A percentile compares a stretch with the other conserved stretches of the same genome.
Conservation (phyloP, 2,888 invertebrate species). For the Tetropium fuscum region DNA sequence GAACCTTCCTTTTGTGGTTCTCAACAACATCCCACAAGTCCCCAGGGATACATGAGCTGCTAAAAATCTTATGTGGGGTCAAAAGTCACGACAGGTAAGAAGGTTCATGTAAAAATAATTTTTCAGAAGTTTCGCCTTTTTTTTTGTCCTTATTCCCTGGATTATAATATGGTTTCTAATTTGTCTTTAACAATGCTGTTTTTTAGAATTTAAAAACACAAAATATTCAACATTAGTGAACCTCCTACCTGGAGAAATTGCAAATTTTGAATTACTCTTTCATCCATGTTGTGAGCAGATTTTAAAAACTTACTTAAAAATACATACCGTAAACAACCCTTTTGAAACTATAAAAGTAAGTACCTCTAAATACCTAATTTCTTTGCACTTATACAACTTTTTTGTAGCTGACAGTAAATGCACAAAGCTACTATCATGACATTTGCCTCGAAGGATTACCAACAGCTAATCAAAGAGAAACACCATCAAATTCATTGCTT, state of each 20-base stretch:
- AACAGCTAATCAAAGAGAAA: neutral
- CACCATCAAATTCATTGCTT: neutral
- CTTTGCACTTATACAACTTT: neutral
- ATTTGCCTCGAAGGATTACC: conserved; percentile 32
- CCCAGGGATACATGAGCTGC: no score
- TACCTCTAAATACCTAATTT: conserved; percentile 10
- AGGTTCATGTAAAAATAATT: no score
- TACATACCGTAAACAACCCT: conserved; percentile 69
- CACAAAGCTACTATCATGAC: conserved; percentile 40
- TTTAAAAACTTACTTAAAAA: conserved; percentile 57
- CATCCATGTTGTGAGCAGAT: conserved; percentile 53
- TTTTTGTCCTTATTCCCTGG: no score
- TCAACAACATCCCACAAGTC: no score
- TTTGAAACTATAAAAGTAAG: conserved; percentile 67
- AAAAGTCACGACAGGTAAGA: no score
- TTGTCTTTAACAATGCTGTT: neutral
- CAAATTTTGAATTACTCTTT: conserved; percentile 58
- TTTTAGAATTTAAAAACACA: conserved; percentile 26
- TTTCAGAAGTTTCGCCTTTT: no score
- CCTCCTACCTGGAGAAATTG: conserved; percentile 53
- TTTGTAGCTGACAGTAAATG: conserved; percentile 59
- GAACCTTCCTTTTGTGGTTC: no score
- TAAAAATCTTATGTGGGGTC: no score
- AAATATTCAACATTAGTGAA: conserved; percentile 45
- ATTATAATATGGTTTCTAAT: no score